A percentile compares a stretch with the other conserved stretches of the same genome.
phyloP scores from a whole-genome alignment of 1,140 invertebrate species.

The Glossosoma conforme region DNA sequence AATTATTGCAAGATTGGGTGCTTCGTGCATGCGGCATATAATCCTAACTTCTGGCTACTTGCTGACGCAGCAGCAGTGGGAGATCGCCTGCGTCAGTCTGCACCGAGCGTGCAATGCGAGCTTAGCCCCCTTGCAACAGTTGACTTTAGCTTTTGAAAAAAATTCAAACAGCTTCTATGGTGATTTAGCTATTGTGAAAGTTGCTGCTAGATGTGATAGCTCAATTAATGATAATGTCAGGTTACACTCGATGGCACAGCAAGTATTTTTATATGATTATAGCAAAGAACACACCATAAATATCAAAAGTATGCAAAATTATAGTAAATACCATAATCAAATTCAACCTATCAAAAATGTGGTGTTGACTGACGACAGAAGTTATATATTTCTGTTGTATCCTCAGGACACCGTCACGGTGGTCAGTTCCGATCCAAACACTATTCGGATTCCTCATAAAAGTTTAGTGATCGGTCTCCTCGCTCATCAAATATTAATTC shows the following conservation, averaged over 20 bases:
- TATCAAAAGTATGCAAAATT: constrained; percentile 32
- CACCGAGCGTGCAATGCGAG: constrained; percentile 78
- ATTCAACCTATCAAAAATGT: constrained; percentile 42
- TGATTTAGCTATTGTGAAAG: constrained; percentile 87
- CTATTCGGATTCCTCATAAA: constrained; percentile 77
- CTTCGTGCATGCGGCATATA: constrained; percentile 86
- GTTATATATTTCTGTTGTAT: constrained; percentile 87
- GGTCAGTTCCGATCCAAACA: constrained; percentile 73
- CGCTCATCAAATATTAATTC: constrained; percentile 86
- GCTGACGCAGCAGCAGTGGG: constrained; percentile 78
- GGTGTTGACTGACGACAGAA: constrained; percentile 65
- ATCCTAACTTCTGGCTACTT: constrained; percentile 76
- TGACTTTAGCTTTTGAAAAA: constrained; percentile 81
- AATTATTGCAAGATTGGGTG: constrained; percentile 82
- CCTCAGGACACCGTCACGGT: constrained; percentile 67
- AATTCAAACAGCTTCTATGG: constrained; percentile 92
- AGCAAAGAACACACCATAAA: constrained; percentile 40
- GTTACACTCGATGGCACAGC: constrained; percentile 78
- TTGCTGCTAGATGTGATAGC: constrained; percentile 82
- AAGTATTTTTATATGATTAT: constrained; percentile 64
- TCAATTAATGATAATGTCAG: constrained; percentile 74
- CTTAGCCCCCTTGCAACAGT: constrained; percentile 74
- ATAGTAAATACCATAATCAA: constrained; percentile 32
- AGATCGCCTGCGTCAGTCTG: constrained; percentile 72
- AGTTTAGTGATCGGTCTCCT: constrained; percentile 82